Conservation (phyloP, 2,888 invertebrate species). For the Phyto melanocephala region DNA sequence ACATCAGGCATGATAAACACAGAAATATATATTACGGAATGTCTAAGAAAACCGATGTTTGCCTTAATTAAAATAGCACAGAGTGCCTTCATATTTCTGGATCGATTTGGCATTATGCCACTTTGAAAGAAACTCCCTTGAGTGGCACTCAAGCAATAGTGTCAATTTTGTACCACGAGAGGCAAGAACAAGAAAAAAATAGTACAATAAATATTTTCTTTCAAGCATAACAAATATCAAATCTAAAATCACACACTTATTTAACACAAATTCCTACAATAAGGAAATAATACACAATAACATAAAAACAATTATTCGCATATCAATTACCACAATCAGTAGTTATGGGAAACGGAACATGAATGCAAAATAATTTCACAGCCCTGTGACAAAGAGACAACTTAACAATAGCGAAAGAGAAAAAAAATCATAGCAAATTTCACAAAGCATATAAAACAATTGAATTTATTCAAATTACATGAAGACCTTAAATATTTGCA, state of each 20-base stretch:
- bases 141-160: no score
- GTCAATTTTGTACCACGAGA: no score
- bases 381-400: slow-evolving; percentile 20
- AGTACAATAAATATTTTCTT: not conserved
- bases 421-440: slow-evolving; percentile 2
- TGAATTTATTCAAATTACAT: slow-evolving; percentile 49
- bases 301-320: not conserved
- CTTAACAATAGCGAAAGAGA: not conserved
- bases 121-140: no score
- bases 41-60: no score
- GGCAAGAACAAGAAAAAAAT: no score
- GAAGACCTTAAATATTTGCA: slow-evolving; percentile 51
- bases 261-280: slow-evolving; percentile 27
- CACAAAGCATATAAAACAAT: slow-evolving; percentile 11
- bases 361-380: slow-evolving; percentile 31
- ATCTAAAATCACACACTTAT: slow-evolving; percentile 39
- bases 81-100: no score
- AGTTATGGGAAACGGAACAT: slow-evolving; percentile 28
- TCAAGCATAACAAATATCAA: not conserved
- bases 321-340: slow-evolving; percentile 31
- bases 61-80: no score
- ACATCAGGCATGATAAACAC: no score
- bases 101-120: no score
- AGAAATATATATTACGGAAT: no score
- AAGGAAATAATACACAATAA: slow-evolving; percentile 4